Conservation (phyloP, 2,797 vertebrate genomes). For the Urocyon cinereoargenteus region DNA sequence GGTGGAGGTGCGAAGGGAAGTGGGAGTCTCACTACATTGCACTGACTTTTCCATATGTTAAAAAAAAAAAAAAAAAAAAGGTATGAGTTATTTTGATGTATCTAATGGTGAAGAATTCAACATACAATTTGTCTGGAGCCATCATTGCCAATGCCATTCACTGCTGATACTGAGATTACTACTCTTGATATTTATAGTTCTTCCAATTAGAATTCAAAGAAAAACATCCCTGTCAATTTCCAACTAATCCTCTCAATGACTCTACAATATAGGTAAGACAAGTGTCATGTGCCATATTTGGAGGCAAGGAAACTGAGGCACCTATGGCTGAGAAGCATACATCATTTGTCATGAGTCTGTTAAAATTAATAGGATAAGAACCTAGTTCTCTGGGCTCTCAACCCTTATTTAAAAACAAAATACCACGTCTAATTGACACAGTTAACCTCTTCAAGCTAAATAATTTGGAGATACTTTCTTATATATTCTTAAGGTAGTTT, state of each 20-base stretch:
- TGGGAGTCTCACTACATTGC: neutral
- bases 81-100: neutral
- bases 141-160: neutral
- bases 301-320: constrained; percentile 6
- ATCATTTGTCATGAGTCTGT: constrained; percentile 28
- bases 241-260: constrained; percentile 31
- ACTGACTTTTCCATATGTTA: neutral
- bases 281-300: neutral
- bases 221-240: neutral
- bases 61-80: constrained; percentile 41
- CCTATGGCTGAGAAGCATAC: neutral
- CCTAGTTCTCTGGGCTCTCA: neutral
- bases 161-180: neutral
- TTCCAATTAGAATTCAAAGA: constrained; percentile 55
- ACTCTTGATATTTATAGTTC: neutral
- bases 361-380: constrained; percentile 52
- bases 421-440: neutral
- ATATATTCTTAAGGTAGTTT: neutral
- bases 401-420: neutral
- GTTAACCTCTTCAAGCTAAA: constrained; percentile 13
- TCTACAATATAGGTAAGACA: neutral
- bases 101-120: neutral
- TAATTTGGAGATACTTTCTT: neutral
- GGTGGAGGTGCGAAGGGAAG: fast-evolving
- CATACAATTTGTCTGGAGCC: neutral